phyloP scores from a whole-genome alignment of 1,140 invertebrate genomes.

The Zaprionus inermis region DNA sequence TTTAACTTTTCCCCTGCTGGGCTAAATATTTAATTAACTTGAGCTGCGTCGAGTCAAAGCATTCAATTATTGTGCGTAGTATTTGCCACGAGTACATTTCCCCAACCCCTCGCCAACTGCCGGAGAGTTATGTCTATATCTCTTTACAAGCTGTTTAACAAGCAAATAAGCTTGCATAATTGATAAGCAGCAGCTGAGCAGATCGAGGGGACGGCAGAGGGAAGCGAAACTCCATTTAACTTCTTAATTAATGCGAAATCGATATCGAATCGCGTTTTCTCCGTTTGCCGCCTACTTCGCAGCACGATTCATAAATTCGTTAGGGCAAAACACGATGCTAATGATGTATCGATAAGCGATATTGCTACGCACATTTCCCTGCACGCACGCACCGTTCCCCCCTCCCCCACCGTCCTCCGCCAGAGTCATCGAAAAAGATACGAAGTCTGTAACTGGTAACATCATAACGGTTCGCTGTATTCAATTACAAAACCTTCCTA shows the following conservation, averaged over 20 bases:
- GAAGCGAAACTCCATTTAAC: neutral
- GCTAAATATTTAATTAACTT: constrained; percentile 1
- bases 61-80: neutral
- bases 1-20: neutral
- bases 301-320: neutral
- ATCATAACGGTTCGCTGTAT: constrained; percentile 28
- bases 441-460: neutral
- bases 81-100: neutral
- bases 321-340: neutral
- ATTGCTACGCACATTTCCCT: neutral
- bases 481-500: constrained; percentile 47
- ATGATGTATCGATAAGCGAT: constrained; percentile 15
- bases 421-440: constrained; percentile 10
- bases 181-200: neutral
- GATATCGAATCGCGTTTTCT: constrained; percentile 1
- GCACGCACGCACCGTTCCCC: neutral
- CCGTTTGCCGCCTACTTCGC: too few relatives aligned
- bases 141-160: constrained; percentile 8
- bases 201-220: neutral
- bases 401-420: neutral
- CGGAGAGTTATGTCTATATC: neutral
- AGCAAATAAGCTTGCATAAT: constrained; percentile 1
- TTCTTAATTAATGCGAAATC: constrained; percentile 8
- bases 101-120: too few relatives aligned
- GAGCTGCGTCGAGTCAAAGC: neutral